phyloP scores from a whole-genome alignment of 1,140 invertebrate genomes.

The Limonius californicus region DNA sequence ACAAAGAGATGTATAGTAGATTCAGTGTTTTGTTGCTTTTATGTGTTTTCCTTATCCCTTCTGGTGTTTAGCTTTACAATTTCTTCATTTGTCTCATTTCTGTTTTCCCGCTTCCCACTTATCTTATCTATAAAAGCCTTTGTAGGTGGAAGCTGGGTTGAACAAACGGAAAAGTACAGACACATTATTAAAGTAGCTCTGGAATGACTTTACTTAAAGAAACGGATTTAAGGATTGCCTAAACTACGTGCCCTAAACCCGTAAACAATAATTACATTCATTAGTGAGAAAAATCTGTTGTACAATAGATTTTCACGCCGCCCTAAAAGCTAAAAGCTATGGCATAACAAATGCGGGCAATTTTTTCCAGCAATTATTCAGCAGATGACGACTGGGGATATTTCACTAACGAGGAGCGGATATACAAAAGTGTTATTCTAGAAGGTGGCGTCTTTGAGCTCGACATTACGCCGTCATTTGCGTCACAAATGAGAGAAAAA shows the following conservation, averaged over 20 bases:
- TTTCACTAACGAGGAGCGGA: background rate
- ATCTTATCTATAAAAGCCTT: no score
- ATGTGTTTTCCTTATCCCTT: no score
- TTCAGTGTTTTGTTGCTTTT: no score
- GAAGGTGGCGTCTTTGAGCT: background rate
- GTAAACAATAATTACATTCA: background rate
- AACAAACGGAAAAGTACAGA: no score
- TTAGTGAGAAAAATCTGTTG: background rate
- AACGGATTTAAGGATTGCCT: no score
- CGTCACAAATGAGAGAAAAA: background rate
- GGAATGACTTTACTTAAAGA: no score
- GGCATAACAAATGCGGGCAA: background rate
- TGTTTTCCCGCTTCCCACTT: no score
- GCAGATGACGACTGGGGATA: background rate
- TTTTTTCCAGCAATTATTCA: background rate
- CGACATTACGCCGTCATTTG: background rate
- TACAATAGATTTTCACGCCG: background rate
- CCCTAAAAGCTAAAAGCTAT: background rate
- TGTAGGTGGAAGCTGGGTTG: no score
- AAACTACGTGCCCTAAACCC: background rate
- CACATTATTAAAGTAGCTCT: no score
- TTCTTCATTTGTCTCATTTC: no score
- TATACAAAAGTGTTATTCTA: background rate
- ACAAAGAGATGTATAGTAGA: no score
- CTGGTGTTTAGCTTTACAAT: no score